Base-by-base conservation (phyloP, 2,888 invertebrate genomes). In the Nemoura dubitans region DNA sequence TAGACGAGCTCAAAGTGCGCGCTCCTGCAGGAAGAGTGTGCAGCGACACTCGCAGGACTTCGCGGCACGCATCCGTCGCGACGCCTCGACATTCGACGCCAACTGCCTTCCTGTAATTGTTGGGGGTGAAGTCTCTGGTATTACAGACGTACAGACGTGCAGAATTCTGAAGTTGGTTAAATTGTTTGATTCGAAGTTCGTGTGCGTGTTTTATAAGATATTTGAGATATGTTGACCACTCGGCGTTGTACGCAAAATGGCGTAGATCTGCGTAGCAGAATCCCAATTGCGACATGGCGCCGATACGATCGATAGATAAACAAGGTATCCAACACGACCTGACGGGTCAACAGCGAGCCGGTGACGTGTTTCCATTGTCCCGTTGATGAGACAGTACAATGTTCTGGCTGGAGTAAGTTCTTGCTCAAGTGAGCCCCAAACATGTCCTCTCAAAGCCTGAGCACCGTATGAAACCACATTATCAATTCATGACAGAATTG, bases 401-500 rank as follows among this genome's bases (percentile, higher is more conserved):
- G 59, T 59, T 59, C 59, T 59, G 59, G 59, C 21, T 59, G 59
- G 78, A 78, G 78, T 78, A 78, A 78, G 78, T 78, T 78, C 78
- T 78, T 78, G 78, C 30, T n/a, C 81, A 30, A 81, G 81, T 78
- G 78, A 27, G 28, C 78, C 28, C 30, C 29, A n/a, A 29, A 81
- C 81, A 81, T 30, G 81, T 81, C 81, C 81, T 30, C 28, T 81
- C 81, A 30, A 81, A 81, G 84, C 76, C 29, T 27, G 59, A 84
- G 27, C 84, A 59, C 84, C 28, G 84, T 76, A 84, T 76, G 84
- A 76, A 27, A 76, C 84, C 59, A 27, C 76, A 84, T 84, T 84
- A 84, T 29, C 84, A 84, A 84, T 84, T 84, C 84, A 84, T 84
- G 59, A 84, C 84, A 28, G 84, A 59, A 84, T 84, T 84, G 84